These are phyloP conservation scores for silkworm (Bombyx mori) DNA, from an alignment of 1,140 invertebrate species.

Conservation along the genomic window DNA sequence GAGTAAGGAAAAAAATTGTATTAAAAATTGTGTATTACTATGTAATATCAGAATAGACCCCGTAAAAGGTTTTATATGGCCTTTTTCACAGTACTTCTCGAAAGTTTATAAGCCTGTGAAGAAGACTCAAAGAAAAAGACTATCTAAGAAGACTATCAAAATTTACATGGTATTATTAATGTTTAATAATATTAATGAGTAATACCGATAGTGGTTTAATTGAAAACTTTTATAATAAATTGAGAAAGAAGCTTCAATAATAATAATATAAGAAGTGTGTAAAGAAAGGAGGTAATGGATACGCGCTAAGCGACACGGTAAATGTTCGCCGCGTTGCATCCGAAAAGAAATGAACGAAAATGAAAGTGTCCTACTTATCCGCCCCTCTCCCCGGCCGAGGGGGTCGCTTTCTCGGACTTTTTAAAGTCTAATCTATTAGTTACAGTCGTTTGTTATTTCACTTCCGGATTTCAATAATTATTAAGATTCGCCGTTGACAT, in stretches of 20 bases:
- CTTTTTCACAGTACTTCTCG: too few relatives aligned
- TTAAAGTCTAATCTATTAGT: conserved; percentile 52
- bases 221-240: conserved; percentile 9
- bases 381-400: conserved; percentile 22
- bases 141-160: background rate
- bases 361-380: conserved; percentile 61
- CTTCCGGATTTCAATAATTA: conserved; percentile 14
- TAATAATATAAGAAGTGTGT: conserved; percentile 20
- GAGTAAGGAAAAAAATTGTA: too few relatives aligned
- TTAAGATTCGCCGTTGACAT: too few relatives aligned
- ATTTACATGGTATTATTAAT: background rate
- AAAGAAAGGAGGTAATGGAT: conserved; percentile 41
- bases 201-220: conserved; percentile 1
- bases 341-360: conserved; percentile 70
- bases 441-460: conserved; percentile 25
- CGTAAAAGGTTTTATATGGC: too few relatives aligned
- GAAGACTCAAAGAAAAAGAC: too few relatives aligned
- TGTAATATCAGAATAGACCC: too few relatives aligned
- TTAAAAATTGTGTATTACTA: too few relatives aligned
- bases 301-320: conserved; percentile 36
- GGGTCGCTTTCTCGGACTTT: conserved; percentile 54
- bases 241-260: conserved; percentile 12
- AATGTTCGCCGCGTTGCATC: conserved; percentile 43
- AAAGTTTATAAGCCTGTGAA: too few relatives aligned
- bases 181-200: background rate